Percentiles rank a stretch among this genome's conserved stretches.
Evolutionary conservation across 2,888 invertebrate species (phyloP).

Genomic region (Eurytoma adleriae): DNA sequence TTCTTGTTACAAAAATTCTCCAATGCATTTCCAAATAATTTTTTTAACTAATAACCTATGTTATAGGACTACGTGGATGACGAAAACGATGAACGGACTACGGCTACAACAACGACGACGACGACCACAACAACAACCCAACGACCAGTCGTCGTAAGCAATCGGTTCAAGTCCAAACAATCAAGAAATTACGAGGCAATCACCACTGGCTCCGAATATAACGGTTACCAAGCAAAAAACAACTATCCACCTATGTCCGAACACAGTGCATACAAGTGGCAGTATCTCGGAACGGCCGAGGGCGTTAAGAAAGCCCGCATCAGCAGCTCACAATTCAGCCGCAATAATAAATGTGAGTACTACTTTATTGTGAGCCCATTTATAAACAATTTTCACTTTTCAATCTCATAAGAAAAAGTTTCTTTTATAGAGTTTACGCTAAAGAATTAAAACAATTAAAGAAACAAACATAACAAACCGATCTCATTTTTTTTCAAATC

Average conservation of each 20-base stretch:
- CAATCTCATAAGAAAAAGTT: too few relatives aligned
- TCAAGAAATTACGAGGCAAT: slow-evolving; percentile 57
- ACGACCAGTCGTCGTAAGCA: slow-evolving; percentile 40
- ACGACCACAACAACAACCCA: slow-evolving; percentile 74
- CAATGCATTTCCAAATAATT: too few relatives aligned
- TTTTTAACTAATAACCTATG: background rate
- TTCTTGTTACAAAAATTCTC: too few relatives aligned
- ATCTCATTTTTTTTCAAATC: slow-evolving; percentile 20
- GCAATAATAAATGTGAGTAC: slow-evolving; percentile 68
- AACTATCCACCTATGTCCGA: slow-evolving; percentile 70
- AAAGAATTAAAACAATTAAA: background rate
- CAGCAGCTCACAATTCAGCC: slow-evolving; percentile 64
- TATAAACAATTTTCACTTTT: too few relatives aligned
- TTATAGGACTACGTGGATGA: slow-evolving; percentile 51
- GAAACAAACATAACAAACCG: background rate
- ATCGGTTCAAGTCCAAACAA: slow-evolving; percentile 59
- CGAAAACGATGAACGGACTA: slow-evolving; percentile 54
- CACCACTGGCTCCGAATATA: slow-evolving; percentile 61
- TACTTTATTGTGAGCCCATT: background rate
- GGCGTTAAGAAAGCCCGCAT: slow-evolving; percentile 68
- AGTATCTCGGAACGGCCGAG: slow-evolving; percentile 68
- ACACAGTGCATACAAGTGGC: slow-evolving; percentile 70
- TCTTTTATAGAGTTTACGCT: background rate
- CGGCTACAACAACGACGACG: slow-evolving; percentile 67
- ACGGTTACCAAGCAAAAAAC: slow-evolving; percentile 66